These are phyloP conservation scores for Stenodera caucasica DNA, from an alignment of 2,888 invertebrate genomes.

Conservation along the genomic window DNA sequence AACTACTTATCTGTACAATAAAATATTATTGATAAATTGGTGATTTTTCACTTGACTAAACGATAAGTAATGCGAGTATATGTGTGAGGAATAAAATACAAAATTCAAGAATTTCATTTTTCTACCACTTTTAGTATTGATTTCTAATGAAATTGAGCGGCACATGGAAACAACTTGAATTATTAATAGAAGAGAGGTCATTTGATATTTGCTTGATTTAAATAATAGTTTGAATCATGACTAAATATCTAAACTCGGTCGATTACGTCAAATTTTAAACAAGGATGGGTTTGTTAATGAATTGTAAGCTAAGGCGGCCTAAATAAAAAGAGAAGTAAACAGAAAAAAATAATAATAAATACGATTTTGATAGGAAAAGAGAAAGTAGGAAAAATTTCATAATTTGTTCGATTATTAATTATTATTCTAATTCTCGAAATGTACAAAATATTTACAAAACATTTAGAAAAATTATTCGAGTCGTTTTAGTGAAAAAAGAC, in stretches of 20 bases:
- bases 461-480: background rate
- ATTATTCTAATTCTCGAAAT: too few relatives aligned
- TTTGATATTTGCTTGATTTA: conserved; percentile 22
- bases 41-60: too few relatives aligned
- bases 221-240: conserved; percentile 34
- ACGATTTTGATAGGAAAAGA: background rate
- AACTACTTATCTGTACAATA: too few relatives aligned
- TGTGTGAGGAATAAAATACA: conserved; percentile 22
- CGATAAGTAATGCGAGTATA: conserved; percentile 20
- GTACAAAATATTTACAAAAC: conserved; percentile 5
- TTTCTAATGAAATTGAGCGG: conserved; percentile 21
- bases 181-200: conserved; percentile 22
- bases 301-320: conserved; percentile 4
- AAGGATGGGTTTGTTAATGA: conserved; percentile 18
- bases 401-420: too few relatives aligned
- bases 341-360: too few relatives aligned
- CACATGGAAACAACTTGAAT: conserved; percentile 27
- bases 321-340: too few relatives aligned
- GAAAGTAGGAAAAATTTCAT: background rate
- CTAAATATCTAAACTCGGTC: conserved; percentile 42
- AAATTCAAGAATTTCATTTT: conserved; percentile 32
- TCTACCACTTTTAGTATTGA: conserved; percentile 18
- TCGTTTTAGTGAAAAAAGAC: background rate
- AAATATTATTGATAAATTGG: too few relatives aligned
- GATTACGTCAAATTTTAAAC: conserved; percentile 40